Conservation (phyloP, 2,888 invertebrate genomes). For the Cephus runcator region DNA sequence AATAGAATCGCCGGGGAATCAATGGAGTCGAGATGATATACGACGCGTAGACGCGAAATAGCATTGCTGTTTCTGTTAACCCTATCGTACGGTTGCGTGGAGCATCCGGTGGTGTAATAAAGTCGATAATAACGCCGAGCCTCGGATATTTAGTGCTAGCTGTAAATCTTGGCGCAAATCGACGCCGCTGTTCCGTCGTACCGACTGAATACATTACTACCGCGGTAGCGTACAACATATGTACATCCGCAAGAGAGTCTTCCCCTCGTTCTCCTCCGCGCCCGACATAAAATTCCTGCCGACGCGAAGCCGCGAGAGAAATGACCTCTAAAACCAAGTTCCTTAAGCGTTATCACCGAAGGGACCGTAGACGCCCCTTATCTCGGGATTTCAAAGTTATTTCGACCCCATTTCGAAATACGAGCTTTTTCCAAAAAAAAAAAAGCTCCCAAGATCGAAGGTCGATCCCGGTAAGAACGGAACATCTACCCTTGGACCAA, state of each 20-base stretch:
- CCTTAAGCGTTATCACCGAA: constrained; percentile 26
- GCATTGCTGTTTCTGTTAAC: constrained; percentile 55
- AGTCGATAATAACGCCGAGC: constrained; percentile 59
- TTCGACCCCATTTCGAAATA: not conserved
- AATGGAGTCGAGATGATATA: constrained; percentile 57
- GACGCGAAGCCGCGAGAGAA: constrained; percentile 32
- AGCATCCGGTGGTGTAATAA: constrained; percentile 53
- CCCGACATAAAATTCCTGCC: constrained; percentile 38
- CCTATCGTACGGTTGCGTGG: constrained; percentile 44
- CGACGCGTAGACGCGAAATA: constrained; percentile 54
- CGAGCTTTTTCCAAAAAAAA: not conserved
- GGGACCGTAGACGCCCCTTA: not conserved
- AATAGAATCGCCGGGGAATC: constrained; percentile 38
- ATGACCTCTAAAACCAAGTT: constrained; percentile 35
- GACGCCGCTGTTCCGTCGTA: constrained; percentile 51
- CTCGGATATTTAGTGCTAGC: constrained; percentile 58
- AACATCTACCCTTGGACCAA: not conserved
- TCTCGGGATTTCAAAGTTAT: not conserved
- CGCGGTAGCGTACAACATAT: constrained; percentile 35
- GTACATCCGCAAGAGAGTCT: constrained; percentile 4
- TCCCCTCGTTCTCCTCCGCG: not conserved
- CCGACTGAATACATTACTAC: constrained; percentile 53
- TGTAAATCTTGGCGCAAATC: constrained; percentile 59
- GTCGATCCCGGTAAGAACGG: not conserved
- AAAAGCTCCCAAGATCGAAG: not conserved